Conservation (phyloP, 2,113 vertebrate species). For the Sardina pilchardus region DNA sequence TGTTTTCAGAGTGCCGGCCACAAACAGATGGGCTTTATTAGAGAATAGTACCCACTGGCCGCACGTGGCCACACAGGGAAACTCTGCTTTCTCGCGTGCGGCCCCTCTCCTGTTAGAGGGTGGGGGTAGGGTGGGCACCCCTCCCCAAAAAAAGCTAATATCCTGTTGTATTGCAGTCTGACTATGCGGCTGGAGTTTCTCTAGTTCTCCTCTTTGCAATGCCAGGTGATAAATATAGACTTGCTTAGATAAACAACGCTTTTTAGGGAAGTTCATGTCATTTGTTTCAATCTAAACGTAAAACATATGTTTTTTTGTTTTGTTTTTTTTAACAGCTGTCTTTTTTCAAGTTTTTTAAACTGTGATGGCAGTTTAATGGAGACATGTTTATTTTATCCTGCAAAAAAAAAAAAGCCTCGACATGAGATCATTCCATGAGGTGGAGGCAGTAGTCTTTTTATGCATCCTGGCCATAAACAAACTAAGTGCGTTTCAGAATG, state of each 20-base stretch:
- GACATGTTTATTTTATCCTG: background rate
- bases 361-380: background rate
- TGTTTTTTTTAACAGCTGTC: background rate
- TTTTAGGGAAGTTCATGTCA: background rate
- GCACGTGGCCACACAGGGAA: background rate
- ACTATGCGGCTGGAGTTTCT: background rate
- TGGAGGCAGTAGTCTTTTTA: background rate
- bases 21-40: slow-evolving; percentile 37
- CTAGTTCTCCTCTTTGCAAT: background rate
- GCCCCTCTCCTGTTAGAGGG: background rate
- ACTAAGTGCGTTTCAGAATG: background rate
- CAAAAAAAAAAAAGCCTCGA: background rate
- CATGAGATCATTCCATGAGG: background rate
- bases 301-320: background rate
- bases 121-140: background rate
- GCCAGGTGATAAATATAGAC: background rate
- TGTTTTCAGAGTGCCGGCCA: slow-evolving; percentile 37
- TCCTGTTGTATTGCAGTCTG: background rate
- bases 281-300: background rate
- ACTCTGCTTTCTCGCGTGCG: background rate
- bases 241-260: background rate
- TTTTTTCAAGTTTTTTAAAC: background rate
- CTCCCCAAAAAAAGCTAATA: background rate
- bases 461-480: background rate
- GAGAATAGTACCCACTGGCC: background rate